Conservation (phyloP, 64 coral and sea anemone species). For the Montipora foliosa region DNA sequence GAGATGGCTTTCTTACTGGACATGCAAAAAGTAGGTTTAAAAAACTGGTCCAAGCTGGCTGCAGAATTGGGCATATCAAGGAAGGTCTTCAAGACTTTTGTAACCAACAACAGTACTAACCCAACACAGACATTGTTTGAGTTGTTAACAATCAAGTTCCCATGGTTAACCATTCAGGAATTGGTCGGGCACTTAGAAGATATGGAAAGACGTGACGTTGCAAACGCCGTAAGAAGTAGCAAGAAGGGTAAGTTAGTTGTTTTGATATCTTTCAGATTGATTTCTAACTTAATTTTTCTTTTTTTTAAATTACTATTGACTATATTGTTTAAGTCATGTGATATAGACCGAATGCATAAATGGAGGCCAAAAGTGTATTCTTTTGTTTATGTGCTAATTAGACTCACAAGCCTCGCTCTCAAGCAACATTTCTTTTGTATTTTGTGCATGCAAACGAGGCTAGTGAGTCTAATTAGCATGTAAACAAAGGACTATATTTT, state of each 20-base stretch:
- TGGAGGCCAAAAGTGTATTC: no score
- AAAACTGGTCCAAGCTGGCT: conserved; percentile 10
- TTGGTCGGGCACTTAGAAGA: not conserved
- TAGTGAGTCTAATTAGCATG: no score
- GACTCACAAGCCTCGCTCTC: no score
- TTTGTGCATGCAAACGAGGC: no score
- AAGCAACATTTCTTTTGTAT: no score
- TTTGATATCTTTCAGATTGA: no score
- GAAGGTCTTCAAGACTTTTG: not conserved
- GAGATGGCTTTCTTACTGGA: conserved; percentile 1
- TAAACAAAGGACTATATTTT: no score
- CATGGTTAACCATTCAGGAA: not conserved
- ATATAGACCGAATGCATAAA: no score
- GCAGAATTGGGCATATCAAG: not conserved
- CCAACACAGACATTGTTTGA: conserved; percentile 13
- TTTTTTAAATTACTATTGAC: not conserved
- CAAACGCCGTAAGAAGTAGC: not conserved
- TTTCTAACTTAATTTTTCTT: not conserved
- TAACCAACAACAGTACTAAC: not conserved
- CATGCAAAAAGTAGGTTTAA: not conserved
- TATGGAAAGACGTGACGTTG: not conserved
- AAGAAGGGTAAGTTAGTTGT: not conserved
- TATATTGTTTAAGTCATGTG: no score
- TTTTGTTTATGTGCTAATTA: no score
- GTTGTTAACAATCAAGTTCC: not conserved